phyloP scores from a whole-genome alignment of 2,888 invertebrate species.

The Apotomis capreana region DNA sequence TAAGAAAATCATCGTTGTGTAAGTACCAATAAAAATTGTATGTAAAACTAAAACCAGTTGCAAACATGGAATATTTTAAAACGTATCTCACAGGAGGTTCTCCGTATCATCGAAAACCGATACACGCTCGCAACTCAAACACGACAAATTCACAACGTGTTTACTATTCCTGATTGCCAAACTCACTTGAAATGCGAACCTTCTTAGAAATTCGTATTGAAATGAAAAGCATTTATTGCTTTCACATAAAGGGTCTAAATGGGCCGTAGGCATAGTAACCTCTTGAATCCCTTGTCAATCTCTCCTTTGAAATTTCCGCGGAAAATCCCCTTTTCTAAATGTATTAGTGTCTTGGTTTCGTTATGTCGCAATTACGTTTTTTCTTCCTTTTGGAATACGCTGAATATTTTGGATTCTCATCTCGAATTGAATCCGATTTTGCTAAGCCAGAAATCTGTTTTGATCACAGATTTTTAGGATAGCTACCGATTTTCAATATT shows the following conservation, averaged over 20 bases:
- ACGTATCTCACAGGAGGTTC: too few species aligned
- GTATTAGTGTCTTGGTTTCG: constrained; percentile 38
- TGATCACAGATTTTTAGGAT: constrained; percentile 28
- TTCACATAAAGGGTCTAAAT: constrained; percentile 28
- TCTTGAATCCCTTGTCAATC: constrained; percentile 38
- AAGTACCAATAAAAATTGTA: too few species aligned
- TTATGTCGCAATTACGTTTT: constrained; percentile 26
- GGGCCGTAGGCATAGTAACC: constrained; percentile 39
- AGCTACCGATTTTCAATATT: constrained; percentile 13
- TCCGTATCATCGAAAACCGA: background rate
- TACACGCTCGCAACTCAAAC: background rate
- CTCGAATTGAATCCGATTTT: constrained; percentile 26
- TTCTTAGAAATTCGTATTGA: constrained; percentile 32
- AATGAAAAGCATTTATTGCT: constrained; percentile 36
- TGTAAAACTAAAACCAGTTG: too few species aligned
- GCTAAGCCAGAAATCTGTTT: constrained; percentile 29
- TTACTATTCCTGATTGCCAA: constrained; percentile 20
- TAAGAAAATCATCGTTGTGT: too few species aligned
- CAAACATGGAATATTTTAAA: too few species aligned
- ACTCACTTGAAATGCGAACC: constrained; percentile 7
- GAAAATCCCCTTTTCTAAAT: constrained; percentile 37
- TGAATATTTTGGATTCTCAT: constrained; percentile 32
- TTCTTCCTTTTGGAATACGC: constrained; percentile 20
- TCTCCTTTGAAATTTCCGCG: constrained; percentile 37
- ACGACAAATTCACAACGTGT: constrained; percentile 4